Evolutionary conservation across 2,797 vertebrate genomes (phyloP).

Genomic region (Ateles fusciceps): DNA sequence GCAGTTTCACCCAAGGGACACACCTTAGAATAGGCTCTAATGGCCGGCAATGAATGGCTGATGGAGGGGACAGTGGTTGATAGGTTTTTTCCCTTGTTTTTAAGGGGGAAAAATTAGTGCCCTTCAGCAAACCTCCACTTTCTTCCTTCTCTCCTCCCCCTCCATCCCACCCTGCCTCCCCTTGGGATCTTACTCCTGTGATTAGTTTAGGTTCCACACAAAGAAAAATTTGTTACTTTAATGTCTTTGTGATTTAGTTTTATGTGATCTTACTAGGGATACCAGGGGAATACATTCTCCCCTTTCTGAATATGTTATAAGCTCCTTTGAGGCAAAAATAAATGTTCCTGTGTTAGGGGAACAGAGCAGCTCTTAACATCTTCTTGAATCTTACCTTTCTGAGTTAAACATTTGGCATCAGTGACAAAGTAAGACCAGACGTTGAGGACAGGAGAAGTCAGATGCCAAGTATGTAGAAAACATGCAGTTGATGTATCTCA

Average conservation of each 20-base stretch:
- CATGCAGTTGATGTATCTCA: fast-evolving
- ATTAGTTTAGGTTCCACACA: slow-evolving; percentile 1
- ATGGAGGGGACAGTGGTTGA: background rate
- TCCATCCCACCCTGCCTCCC: background rate
- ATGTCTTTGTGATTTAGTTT: slow-evolving; percentile 7
- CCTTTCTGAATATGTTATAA: background rate
- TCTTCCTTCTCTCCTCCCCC: background rate
- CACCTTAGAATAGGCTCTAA: background rate
- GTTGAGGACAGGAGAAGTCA: background rate
- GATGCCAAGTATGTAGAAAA: background rate
- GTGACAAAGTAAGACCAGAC: background rate
- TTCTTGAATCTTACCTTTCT: background rate
- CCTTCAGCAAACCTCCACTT: background rate
- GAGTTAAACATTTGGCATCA: background rate
- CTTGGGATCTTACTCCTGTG: background rate
- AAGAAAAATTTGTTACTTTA: slow-evolving; percentile 52
- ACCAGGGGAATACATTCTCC: background rate
- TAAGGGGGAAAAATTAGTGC: background rate
- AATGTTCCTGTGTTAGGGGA: background rate
- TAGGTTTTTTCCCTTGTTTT: background rate
- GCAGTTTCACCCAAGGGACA: background rate
- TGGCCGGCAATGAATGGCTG: background rate
- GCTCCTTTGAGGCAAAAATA: background rate
- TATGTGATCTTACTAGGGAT: background rate
- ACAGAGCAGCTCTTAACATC: background rate